Evolutionary conservation across 2,113 vertebrate species (phyloP).

Genomic region (Tenrec ecaudatus): DNA sequence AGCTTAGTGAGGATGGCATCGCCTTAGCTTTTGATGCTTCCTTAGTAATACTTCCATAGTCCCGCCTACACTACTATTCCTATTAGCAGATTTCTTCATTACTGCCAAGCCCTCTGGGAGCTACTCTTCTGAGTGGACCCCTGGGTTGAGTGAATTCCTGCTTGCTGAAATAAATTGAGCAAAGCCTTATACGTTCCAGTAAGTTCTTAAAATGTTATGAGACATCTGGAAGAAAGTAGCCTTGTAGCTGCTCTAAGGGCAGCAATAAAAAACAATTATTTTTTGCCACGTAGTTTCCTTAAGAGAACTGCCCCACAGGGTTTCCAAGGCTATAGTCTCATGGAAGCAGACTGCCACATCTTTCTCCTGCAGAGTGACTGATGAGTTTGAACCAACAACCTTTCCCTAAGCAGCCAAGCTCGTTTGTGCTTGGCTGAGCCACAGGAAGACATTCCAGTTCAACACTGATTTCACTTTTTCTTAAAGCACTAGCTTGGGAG

Average conservation of each 20-base stretch:
- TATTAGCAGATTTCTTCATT: conserved; percentile 26
- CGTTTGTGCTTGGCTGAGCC: neutral
- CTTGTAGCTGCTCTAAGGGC: neutral
- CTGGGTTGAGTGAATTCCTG: neutral
- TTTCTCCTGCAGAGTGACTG: neutral
- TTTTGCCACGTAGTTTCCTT: too few relatives aligned
- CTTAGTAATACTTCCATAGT: neutral
- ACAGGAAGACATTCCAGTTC: neutral
- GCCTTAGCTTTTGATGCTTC: neutral
- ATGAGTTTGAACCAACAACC: neutral
- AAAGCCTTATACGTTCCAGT: conserved; percentile 12
- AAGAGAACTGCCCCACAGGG: neutral
- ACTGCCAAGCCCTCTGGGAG: conserved; percentile 11
- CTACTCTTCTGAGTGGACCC: neutral
- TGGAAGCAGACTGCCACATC: neutral
- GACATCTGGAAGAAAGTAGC: conserved; percentile 32
- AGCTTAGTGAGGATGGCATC: neutral
- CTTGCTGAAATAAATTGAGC: conserved; percentile 32
- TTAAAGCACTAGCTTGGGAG: conserved; percentile 34
- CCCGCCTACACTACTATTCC: neutral
- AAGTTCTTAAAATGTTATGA: conserved; percentile 24
- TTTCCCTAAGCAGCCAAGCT: neutral
- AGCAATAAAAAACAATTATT: neutral
- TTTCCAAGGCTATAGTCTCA: neutral
- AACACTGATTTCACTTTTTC: neutral